phyloP scores from a whole-genome alignment of 2,113 vertebrate species.

The Silurus meridionalis region DNA sequence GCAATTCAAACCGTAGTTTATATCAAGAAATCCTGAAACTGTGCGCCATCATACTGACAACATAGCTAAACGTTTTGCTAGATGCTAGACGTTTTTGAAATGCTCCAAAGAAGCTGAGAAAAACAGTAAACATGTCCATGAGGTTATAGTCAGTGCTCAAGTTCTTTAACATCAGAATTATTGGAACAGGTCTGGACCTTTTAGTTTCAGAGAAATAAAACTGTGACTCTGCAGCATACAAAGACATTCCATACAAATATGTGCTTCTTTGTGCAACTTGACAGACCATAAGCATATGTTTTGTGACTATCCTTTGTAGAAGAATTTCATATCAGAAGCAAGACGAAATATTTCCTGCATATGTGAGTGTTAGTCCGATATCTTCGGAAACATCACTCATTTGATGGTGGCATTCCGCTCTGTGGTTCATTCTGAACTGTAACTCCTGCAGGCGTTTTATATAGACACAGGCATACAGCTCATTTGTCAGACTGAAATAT shows the following conservation, averaged over 20 bases:
- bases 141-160: too few relatives aligned
- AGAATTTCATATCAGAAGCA: not conserved
- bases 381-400: not conserved
- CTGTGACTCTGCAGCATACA: not conserved
- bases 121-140: too few relatives aligned
- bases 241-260: not conserved
- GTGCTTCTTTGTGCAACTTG: not conserved
- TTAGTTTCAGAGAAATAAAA: not conserved
- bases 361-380: not conserved
- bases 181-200: not conserved
- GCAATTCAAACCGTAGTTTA: too few relatives aligned
- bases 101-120: too few relatives aligned
- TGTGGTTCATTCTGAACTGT: not conserved
- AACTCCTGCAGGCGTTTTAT: not conserved
- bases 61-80: too few relatives aligned
- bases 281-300: too few relatives aligned
- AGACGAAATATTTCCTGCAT: not conserved
- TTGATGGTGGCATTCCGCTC: not conserved
- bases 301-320: not conserved
- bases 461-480: not conserved
- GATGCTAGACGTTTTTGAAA: too few relatives aligned
- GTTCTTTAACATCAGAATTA: too few relatives aligned
- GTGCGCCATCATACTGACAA: too few relatives aligned
- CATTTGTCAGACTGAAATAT: not conserved
- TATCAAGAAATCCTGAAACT: too few relatives aligned